Evolutionary conservation across 64 coral and sea anemone genomes (phyloP).

Genomic region (Montipora efflorescens): DNA sequence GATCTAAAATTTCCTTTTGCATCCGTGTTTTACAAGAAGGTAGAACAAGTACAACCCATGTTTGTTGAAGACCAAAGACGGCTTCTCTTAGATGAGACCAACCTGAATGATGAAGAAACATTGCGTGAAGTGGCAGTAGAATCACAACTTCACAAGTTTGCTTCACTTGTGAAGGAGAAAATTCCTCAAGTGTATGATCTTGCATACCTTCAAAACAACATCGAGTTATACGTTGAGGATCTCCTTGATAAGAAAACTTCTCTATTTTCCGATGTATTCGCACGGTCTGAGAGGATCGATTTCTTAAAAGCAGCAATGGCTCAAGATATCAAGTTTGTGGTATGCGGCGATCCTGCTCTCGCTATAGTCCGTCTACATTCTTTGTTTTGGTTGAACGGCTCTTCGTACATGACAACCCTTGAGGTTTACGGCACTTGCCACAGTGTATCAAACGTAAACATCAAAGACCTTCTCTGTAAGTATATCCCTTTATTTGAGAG

Average conservation of each 20-base stretch:
- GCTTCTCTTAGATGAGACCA: conserved; percentile 7
- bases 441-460: conserved; percentile 7
- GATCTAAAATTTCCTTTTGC: conserved; percentile 21
- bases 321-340: conserved; percentile 56
- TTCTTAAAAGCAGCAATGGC: conserved; percentile 62
- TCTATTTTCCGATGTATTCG: conserved; percentile 25
- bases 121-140: background rate
- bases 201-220: conserved; percentile 32
- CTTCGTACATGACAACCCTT: conserved; percentile 46
- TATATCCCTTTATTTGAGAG: conserved; percentile 37
- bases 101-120: conserved; percentile 23
- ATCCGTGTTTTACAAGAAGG: conserved; percentile 16
- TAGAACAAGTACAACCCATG: conserved; percentile 5
- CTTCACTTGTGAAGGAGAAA: conserved; percentile 6
- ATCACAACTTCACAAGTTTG: conserved; percentile 36
- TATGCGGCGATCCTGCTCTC: conserved; percentile 8
- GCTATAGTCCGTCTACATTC: conserved; percentile 61
- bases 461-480: background rate
- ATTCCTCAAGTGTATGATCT: conserved; percentile 33
- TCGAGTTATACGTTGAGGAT: conserved; percentile 68
- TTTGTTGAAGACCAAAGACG: conserved; percentile 29
- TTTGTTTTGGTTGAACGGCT: conserved; percentile 64
- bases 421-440: conserved; percentile 39
- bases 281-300: conserved; percentile 48
- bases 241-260: conserved; percentile 67